A percentile compares a stretch with the other conserved stretches of the same genome.
Evolutionary conservation across 2,888 invertebrate species (phyloP).

Genomic region (Masnerella sp.): DNA sequence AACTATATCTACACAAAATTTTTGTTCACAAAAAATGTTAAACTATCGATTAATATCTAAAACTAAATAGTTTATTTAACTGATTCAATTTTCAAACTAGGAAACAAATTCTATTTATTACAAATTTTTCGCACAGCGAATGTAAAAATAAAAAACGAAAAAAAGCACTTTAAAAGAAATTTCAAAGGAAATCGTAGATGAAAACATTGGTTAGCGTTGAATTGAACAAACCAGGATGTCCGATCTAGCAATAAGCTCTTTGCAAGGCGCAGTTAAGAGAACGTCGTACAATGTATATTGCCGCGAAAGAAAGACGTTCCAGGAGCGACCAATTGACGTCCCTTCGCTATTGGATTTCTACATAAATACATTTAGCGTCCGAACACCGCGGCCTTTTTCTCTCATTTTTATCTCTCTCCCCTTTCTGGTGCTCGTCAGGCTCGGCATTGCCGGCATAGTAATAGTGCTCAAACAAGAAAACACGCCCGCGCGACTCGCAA

Average conservation of each 20-base stretch:
- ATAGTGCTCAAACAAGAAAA: conserved; percentile 62
- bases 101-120: too few relatives aligned
- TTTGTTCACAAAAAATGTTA: too few relatives aligned
- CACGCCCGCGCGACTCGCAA: conserved; percentile 30
- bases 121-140: too few relatives aligned
- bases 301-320: conserved; percentile 42
- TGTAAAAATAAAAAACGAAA: too few relatives aligned
- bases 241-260: neutral
- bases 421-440: conserved; percentile 16
- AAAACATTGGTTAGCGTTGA: too few relatives aligned
- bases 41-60: too few relatives aligned
- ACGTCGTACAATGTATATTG: conserved; percentile 25
- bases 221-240: neutral
- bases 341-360: conserved; percentile 42
- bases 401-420: conserved; percentile 35
- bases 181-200: too few relatives aligned
- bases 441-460: conserved; percentile 62
- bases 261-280: neutral
- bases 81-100: too few relatives aligned
- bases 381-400: conserved; percentile 26
- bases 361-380: conserved; percentile 42
- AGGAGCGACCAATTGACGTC: conserved; percentile 43
- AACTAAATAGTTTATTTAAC: too few relatives aligned
- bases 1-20: too few relatives aligned
- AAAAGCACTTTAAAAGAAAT: too few relatives aligned